Base-by-base conservation (phyloP, 2,797 vertebrate species). In the Girardinus metallicus region DNA sequence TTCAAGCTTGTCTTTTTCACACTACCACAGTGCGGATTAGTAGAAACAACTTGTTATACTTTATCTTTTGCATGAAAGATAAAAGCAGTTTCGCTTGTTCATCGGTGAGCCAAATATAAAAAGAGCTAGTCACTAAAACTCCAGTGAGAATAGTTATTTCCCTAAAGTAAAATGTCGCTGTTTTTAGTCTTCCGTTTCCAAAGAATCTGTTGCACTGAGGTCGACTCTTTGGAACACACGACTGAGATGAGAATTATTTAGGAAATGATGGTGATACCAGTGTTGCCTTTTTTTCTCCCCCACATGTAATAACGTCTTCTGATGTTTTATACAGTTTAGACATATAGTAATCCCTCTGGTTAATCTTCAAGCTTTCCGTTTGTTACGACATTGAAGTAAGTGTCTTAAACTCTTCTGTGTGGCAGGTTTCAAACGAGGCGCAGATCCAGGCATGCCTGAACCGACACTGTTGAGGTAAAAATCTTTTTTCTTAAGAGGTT, bases 401-500 rank as follows among this genome's bases (percentile, higher is more conserved):
- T 44, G 26, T 66, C 10, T 1, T n/a, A 75, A 64, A 62, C 49
- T 44, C 1, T 73, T 47, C 2, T 80, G 57, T 41, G 1, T 85
- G 7, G 1, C 87, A 98, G 98, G 98, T 87, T 99, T 99, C 93
- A 98, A 96, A 84, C 97, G 97, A 86, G 98, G 98, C 86, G 97
- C 97, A 73, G 98, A 99, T 93, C 97, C 97, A 80, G 97, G 98
- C 75, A 98, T 98, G 97, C 98, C 97, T 8, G 97, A 97, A 77
- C 98, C 97, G 18, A 97, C 92, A 2, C 83, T 99, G 77, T 88
- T 98, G 70, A 94, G 94, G 94, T 94, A 73, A 79, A 39, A 16
- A 73, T 21, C 11, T 53, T 6, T 1, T 11, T 12, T 23, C 0
- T 2, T 73, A 23, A 21, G 5, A 71, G 10, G 46, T 34, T 44